Percentiles rank a stretch among this genome's conserved stretches.
Conservation (phyloP, 23 tunicate genomes). For the Pegea sp. region DNA sequence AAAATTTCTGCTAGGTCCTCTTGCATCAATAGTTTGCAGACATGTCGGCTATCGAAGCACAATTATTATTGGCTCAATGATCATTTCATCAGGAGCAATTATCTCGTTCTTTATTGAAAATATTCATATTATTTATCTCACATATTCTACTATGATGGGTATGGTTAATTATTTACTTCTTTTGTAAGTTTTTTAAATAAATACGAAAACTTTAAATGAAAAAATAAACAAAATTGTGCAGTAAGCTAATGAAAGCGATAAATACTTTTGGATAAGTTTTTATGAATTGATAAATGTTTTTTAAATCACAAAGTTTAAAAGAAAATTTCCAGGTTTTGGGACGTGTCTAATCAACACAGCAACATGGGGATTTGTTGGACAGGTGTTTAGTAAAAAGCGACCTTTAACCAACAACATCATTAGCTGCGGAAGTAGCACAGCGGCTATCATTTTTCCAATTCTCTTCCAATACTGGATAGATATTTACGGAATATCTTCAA, state of each 20-base stretch:
- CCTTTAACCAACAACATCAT: neutral
- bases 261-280: neutral
- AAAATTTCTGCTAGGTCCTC: no score
- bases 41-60: neutral
- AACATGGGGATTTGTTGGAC: neutral
- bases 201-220: no score
- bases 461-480: neutral
- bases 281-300: neutral
- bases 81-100: neutral
- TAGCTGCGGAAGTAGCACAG: neutral
- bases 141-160: neutral
- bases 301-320: neutral
- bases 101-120: neutral
- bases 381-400: neutral
- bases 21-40: neutral
- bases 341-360: neutral
- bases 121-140: neutral
- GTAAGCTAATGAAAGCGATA: neutral
- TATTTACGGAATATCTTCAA: neutral
- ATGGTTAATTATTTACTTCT: neutral
- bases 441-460: neutral
- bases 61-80: neutral
- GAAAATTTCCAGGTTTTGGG: slow-evolving; percentile 1
- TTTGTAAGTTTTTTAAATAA: neutral
- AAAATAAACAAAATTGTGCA: neutral